phyloP scores from a whole-genome alignment of 2,797 vertebrate species.

The Muraenolepis orangiensis region DNA sequence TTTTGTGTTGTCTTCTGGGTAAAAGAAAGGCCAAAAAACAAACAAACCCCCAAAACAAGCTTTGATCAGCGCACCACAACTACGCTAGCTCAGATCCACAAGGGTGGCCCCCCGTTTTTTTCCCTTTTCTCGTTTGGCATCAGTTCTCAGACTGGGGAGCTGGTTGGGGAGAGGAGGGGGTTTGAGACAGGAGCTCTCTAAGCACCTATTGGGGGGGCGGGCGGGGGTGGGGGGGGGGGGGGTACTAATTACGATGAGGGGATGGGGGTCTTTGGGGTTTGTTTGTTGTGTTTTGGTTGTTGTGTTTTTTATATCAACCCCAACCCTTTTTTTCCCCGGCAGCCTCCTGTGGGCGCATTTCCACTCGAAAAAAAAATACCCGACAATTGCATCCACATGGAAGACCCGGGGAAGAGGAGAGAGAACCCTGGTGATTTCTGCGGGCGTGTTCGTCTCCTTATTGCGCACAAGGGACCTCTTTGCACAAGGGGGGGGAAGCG shows the following conservation, averaged over 20 bases:
- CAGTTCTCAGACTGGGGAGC: slow-evolving; percentile 38
- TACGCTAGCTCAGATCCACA: too few species aligned
- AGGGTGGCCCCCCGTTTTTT: background rate
- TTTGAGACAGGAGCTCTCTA: background rate
- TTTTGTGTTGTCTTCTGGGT: too few species aligned
- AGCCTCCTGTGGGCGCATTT: slow-evolving; percentile 65
- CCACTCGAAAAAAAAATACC: slow-evolving; percentile 66
- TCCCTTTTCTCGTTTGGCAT: slow-evolving; percentile 54
- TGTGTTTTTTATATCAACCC: slow-evolving; percentile 49
- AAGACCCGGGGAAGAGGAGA: background rate
- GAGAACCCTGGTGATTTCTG: slow-evolving; percentile 24
- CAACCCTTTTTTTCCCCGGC: slow-evolving; percentile 49
- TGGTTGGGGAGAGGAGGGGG: slow-evolving; percentile 41
- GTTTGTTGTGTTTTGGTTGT: slow-evolving; percentile 26
- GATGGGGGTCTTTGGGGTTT: background rate
- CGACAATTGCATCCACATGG: slow-evolving; percentile 66
- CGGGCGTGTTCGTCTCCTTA: too few species aligned
- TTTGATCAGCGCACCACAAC: too few species aligned
- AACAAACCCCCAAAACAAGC: too few species aligned
- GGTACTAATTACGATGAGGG: slow-evolving; percentile 56
- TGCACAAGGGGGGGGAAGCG: too few species aligned
- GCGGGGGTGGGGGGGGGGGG: too few species aligned
- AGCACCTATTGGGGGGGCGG: slow-evolving; percentile 14
- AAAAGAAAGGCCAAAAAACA: too few species aligned
- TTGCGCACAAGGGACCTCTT: too few species aligned